Evolutionary conservation across 2,797 vertebrate species (phyloP), one percentile per base, ranked within the genome.

Genomic region (Gouania willdenowi): DNA sequence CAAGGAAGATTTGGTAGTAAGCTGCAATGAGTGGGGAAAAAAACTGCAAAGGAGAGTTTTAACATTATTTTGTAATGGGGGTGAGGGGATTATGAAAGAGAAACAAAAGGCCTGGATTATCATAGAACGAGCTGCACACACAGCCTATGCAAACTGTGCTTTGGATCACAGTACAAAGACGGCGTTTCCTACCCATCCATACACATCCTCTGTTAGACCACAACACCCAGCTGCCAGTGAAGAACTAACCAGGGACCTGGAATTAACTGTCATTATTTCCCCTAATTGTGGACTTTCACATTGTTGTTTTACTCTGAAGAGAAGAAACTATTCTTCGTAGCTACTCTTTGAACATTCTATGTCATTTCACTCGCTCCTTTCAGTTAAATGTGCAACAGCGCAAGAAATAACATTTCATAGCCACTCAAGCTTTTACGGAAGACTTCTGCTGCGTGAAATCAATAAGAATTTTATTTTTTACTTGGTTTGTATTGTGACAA

Each of bases 91-190:
- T 76, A 77, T 45, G 39, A 35, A 24, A 45, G 50, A 41, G 49
- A 43, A 40, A 81, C 82, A 84, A 85, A n/a, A 82, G 71, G 64
- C 56, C 53, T 55, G 82, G 86, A 86, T 88, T 87, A 87, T 86
- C 74, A 79, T 62, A 49, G 63, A 67, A 70, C 61, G 69, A 61
- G 71, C 54, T 77, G 57, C 71, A 71, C 41, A 65, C 50, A 49
- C 66, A 58, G 59, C 35, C 51, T 54, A 50, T 61, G 56, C 56
- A 75, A 71, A 66, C 42, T 28, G 54, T 50, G 54, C 69, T 80
- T 67, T 71, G 76, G 73, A 83, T 75, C 63, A 42, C 41, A 69
- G 64, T 71, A 82, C 80, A 83, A 83, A 84, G 81, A 53, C 54
- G 21, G 57, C 47, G 60, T 62, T 69, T 80, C 75, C 77, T 77